phyloP scores from a whole-genome alignment of 2,797 vertebrate species.

The Amniataba percoides region DNA sequence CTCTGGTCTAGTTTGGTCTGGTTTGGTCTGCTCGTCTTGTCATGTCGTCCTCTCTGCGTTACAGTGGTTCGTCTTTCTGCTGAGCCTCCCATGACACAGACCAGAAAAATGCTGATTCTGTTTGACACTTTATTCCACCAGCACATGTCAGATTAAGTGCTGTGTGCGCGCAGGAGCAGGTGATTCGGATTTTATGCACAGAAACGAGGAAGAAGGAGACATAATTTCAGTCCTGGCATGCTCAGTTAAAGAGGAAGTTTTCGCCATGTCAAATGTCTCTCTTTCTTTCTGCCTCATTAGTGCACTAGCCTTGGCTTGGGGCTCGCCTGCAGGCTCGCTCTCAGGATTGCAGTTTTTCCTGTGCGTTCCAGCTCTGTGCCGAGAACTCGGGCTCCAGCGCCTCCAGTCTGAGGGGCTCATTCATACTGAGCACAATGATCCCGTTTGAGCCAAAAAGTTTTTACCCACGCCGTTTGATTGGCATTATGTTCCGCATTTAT shows the following conservation, averaged over 20 bases:
- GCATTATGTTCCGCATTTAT: constrained; percentile 61
- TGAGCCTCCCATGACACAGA: constrained; percentile 30
- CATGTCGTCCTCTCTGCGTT: constrained; percentile 23
- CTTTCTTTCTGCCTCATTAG: constrained; percentile 35
- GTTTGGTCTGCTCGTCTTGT: constrained; percentile 19
- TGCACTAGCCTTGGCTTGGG: constrained; percentile 44
- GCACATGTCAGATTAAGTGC: constrained; percentile 25
- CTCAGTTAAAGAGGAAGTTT: constrained; percentile 57
- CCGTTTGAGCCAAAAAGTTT: constrained; percentile 62
- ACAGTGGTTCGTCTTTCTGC: constrained; percentile 52
- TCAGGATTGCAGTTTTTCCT: constrained; percentile 52
- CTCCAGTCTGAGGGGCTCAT: constrained; percentile 71
- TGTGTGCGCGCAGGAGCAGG: background rate
- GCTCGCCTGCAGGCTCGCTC: constrained; percentile 44
- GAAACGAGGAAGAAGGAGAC: constrained; percentile 53
- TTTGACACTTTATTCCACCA: constrained; percentile 33
- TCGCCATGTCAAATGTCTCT: constrained; percentile 12
- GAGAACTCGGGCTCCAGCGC: constrained; percentile 65
- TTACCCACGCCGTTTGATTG: constrained; percentile 70
- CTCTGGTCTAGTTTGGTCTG: background rate
- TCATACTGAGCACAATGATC: constrained; percentile 77
- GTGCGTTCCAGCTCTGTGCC: constrained; percentile 67
- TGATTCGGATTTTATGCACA: background rate
- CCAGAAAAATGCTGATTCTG: constrained; percentile 52
- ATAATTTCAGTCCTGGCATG: background rate